These are phyloP conservation scores for Isurus oxyrinchus DNA, from an alignment of 2,113 vertebrate species.

Conservation along the genomic window DNA sequence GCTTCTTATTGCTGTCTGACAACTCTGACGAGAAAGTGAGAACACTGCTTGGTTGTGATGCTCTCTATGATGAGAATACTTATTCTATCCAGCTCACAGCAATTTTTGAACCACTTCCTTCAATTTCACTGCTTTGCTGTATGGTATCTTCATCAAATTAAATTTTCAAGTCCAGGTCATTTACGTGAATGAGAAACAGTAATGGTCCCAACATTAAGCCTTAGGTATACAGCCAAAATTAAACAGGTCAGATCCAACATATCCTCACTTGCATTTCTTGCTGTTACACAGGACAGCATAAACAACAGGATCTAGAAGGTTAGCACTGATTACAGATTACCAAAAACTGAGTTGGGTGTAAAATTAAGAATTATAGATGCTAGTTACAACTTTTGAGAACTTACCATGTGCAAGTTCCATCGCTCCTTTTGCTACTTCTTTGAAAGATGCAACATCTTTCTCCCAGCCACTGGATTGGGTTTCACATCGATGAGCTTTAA, in stretches of 20 bases:
- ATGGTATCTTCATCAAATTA: background rate
- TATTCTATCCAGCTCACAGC: background rate
- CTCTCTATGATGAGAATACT: background rate
- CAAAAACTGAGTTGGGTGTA: background rate
- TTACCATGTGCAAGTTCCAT: conserved; percentile 72
- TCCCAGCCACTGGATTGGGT: conserved; percentile 78
- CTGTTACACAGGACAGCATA: background rate
- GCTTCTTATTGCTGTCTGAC: background rate
- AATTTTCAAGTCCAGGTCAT: background rate
- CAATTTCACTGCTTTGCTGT: background rate
- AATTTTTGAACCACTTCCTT: background rate
- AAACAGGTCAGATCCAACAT: background rate
- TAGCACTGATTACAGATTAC: background rate
- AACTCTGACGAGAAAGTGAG: background rate
- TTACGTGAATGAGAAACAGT: background rate
- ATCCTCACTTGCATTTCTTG: background rate
- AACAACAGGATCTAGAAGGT: background rate
- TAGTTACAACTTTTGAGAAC: conserved; percentile 37
- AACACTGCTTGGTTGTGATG: background rate
- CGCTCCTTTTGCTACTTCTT: conserved; percentile 70
- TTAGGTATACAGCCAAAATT: too few relatives aligned
- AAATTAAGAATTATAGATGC: background rate
- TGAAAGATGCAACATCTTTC: conserved; percentile 71
- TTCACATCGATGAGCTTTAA: conserved; percentile 84
- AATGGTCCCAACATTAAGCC: background rate